Base-by-base conservation (phyloP, 2,888 invertebrate genomes). In the Tuberolachnus salignus region DNA sequence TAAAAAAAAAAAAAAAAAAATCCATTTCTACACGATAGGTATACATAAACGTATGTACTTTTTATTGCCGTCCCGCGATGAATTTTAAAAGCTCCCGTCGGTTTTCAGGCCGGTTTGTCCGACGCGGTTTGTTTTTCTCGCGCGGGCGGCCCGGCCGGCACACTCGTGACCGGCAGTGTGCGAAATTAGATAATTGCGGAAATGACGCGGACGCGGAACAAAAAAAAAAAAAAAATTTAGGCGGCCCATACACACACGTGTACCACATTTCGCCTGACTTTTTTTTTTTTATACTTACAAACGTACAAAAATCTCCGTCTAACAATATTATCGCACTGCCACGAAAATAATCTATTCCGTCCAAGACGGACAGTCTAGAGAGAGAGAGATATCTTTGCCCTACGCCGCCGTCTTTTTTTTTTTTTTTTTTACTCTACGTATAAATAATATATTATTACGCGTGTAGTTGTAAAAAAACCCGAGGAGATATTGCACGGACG, bases 131-230 rank as follows among this genome's bases (percentile, higher is more conserved):
- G 19, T 9, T n/a, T 14, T 6, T 9, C 13, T 19, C 21, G 2
- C 6, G 42, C 53, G 16, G 21, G 8, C 26, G 16, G 42, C 42
- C 9, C 46, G 0, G 16, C 21, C 21, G 11, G 19, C 53, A 21
- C 53, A 14, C 42, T 9, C 16, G 53, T 11, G 6, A 1, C 16
- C 23, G 53, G 64, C 23, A 53, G 16, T 23, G 53, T 64, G 53
- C 53, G 64, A 74, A 74, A 74, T 53, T n/a, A 23, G 23, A 64
- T 23, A 23, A 74, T 63, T 53, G 63, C 21, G 51, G 34, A 63
- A 73, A 44, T 64, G 23, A 23, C 8, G 59, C 6, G 6, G 34
- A 34, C 34, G 6, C n/a, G n/a, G n/a, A n/a, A n/a, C n/a, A n/a
- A n/a, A n/a, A n/a, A n/a, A n/a, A n/a, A n/a, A n/a, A n/a, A n/a